Evolutionary conservation across 2,888 invertebrate genomes (phyloP), one percentile per base, ranked within the genome.

Genomic region (Ptilodon capucinus): DNA sequence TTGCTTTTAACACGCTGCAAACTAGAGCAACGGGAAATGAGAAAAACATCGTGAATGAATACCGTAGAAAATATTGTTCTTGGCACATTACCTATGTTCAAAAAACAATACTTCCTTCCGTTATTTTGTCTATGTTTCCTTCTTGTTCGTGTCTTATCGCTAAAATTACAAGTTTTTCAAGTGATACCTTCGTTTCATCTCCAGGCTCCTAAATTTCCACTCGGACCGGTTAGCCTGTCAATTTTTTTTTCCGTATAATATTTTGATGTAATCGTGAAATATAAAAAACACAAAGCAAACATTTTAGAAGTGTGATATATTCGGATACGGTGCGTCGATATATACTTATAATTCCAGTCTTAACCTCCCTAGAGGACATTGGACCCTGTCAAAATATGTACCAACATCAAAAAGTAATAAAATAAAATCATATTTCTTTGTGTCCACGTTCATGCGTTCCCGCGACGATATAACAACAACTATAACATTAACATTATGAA

Each of bases 371-470:
- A 9, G 18, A 14, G 21, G 39, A 14, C 39, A 18, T 18, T 5
- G 2, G 21, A 21, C 39, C n/a, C 14, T 32, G 21, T 39, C 39
- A 39, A 19, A 19, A 21, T 7, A 39, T 18, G 17, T 39, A 6
- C 13, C 11, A 9, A 19, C 21, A 21, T 21, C 39, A 39, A 39
- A 18, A 4, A 4, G 21, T 39, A 21, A 39, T 39, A 19, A 39
- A 39, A 39, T 39, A 36, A 36, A 39, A 39, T 21, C 39, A 39
- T 39, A 39, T 39, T 39, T 19, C 39, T 21, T 21, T 21, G 21
- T 6, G 17, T 13, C 39, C 39, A 39, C 39, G 39, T 39, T 21
- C 39, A 32, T 28, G 7, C 32, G 32, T 35, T 39, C 39, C 19
- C 39, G 21, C 9, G 18, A 36, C 36, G 18, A 36, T 36, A 36